Conservation (phyloP, 1,140 invertebrate species). For the Anastrepha obliqua region DNA sequence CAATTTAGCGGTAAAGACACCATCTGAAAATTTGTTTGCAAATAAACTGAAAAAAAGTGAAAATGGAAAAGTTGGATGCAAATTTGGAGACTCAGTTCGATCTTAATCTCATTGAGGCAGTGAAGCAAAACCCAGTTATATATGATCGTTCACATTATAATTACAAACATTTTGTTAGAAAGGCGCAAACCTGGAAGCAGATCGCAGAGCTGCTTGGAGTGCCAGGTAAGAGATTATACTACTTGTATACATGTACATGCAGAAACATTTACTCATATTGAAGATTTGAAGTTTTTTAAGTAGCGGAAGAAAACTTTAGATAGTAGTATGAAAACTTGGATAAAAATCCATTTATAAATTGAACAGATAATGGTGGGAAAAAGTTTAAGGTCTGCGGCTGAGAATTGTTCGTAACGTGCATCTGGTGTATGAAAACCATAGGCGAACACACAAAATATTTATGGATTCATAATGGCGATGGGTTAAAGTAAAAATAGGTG, state of each 20-base stretch:
- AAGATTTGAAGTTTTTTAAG: no score
- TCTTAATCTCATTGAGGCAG: conserved; percentile 71
- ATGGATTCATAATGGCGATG: not conserved
- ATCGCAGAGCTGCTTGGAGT: conserved; percentile 71
- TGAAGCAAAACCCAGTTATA: conserved; percentile 71
- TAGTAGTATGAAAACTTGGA: not conserved
- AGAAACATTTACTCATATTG: not conserved
- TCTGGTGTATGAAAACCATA: not conserved
- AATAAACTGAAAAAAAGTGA: not conserved
- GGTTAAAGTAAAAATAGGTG: conserved; percentile 26
- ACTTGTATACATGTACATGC: conserved; percentile 54
- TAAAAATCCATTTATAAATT: not conserved
- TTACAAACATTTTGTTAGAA: conserved; percentile 71
- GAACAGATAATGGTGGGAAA: not conserved
- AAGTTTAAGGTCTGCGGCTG: no score
- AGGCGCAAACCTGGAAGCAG: conserved; percentile 72
- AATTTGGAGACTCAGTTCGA: conserved; percentile 72
- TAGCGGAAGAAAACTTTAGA: no score
- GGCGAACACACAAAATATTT: not conserved
- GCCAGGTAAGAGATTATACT: conserved; percentile 64
- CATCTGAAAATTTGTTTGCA: conserved; percentile 15
- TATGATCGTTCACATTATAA: conserved; percentile 72
- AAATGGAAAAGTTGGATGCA: conserved; percentile 67
- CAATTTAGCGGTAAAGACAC: conserved; percentile 14
- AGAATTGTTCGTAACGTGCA: no score